phyloP scores from a whole-genome alignment of 2,797 vertebrate species.

The Psittacula derbiana region DNA sequence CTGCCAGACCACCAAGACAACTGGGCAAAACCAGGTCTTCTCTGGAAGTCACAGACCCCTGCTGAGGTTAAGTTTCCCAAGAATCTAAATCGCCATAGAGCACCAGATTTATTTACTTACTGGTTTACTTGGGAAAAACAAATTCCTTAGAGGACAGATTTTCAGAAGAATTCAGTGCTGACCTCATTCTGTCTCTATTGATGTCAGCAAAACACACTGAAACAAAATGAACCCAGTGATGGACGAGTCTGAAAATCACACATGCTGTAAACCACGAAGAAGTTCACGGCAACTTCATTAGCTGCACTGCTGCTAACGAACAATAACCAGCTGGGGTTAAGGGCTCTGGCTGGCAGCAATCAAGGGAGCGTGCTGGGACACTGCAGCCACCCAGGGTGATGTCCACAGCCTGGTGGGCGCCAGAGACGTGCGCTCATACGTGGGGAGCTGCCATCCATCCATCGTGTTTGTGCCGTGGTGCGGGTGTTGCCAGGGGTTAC shows the following conservation, averaged over 20 bases:
- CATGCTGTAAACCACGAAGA: neutral
- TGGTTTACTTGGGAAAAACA: neutral
- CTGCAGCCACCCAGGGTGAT: neutral
- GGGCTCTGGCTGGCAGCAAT: neutral
- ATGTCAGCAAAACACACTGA: neutral
- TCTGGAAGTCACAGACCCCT: neutral
- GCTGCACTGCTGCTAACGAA: neutral
- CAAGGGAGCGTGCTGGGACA: fast-evolving
- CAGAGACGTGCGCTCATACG: fast-evolving
- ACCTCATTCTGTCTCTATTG: constrained; percentile 46
- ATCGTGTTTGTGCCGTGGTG: constrained; percentile 2
- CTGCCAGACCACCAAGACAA: neutral
- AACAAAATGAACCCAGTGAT: constrained; percentile 44
- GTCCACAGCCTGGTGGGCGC: neutral
- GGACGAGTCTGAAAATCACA: constrained; percentile 19
- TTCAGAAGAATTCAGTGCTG: constrained; percentile 33
- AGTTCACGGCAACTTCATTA: neutral
- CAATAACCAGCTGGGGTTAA: neutral
- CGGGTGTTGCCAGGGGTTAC: constrained; percentile 71
- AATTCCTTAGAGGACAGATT: constrained; percentile 26
- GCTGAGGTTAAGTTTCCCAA: neutral
- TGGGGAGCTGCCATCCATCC: neutral
- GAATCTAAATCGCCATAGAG: neutral
- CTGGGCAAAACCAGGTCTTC: neutral
- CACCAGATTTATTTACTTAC: constrained; percentile 48